Conservation (phyloP, 1,140 invertebrate genomes). For the Trichomalopsis sarcophagae region DNA sequence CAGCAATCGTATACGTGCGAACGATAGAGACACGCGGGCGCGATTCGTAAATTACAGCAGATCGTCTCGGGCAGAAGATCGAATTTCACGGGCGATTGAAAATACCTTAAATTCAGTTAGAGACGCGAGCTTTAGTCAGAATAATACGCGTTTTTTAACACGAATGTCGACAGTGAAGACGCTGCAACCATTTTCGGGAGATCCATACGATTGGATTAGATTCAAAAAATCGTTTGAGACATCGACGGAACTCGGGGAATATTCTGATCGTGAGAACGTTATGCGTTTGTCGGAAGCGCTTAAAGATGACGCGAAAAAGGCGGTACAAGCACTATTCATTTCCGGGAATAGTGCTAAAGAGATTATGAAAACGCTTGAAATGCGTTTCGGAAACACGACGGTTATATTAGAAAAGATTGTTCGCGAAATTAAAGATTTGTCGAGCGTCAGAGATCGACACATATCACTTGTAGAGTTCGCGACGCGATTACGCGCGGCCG, state of each 20-base stretch:
- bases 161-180: not conserved
- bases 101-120: too few species aligned
- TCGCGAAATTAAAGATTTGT: not conserved
- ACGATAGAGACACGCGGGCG: too few species aligned
- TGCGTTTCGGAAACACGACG: conserved; percentile 24
- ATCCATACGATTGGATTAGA: not conserved
- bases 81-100: too few species aligned
- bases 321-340: not conserved
- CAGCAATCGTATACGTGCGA: too few species aligned
- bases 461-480: conserved; percentile 11
- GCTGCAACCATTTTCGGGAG: not conserved
- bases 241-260: not conserved
- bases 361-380: conserved; percentile 24
- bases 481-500: not conserved
- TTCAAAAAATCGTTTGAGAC: not conserved
- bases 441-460: not conserved
- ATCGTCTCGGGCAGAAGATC: too few species aligned
- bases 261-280: not conserved
- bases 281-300: conserved; percentile 16
- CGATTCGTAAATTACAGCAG: too few species aligned
- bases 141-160: not conserved
- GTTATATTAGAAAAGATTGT: conserved; percentile 7
- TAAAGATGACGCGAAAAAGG: not conserved
- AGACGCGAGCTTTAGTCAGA: too few species aligned
- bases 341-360: not conserved